These are phyloP conservation scores for Musca domestica DNA, from an alignment of 1,140 invertebrate genomes.

Conservation along the genomic window DNA sequence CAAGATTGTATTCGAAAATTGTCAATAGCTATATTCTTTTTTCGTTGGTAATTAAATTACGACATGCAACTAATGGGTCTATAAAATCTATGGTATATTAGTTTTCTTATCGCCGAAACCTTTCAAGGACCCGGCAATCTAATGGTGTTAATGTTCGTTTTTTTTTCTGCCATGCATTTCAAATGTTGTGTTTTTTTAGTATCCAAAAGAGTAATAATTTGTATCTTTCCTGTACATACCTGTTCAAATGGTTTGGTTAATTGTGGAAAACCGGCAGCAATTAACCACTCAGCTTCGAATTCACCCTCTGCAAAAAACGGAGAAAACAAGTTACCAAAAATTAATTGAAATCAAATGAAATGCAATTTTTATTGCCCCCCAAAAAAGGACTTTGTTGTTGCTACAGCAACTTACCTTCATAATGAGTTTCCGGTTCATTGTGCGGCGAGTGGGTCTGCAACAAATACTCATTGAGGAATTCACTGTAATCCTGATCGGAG, in stretches of 20 bases:
- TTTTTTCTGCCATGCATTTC: not conserved
- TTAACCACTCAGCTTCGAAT: slow-evolving; percentile 52
- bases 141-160: not conserved
- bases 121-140: too few relatives aligned
- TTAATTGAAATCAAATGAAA: not conserved
- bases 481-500: slow-evolving; percentile 48
- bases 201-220: too few relatives aligned
- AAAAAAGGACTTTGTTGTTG: not conserved
- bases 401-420: slow-evolving; percentile 39
- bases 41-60: too few relatives aligned
- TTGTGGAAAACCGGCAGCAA: slow-evolving; percentile 49
- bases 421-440: slow-evolving; percentile 45
- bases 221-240: slow-evolving; percentile 28
- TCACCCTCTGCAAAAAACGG: slow-evolving; percentile 42
- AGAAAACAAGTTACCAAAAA: slow-evolving; percentile 11
- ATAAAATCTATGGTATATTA: too few relatives aligned
- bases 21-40: too few relatives aligned
- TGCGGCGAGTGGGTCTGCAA: slow-evolving; percentile 41
- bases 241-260: slow-evolving; percentile 51
- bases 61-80: too few relatives aligned
- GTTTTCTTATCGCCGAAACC: too few relatives aligned
- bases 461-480: slow-evolving; percentile 51
- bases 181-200: not conserved
- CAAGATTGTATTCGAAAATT: too few relatives aligned
- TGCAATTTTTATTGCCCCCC: not conserved